Evolutionary conservation across 2,888 invertebrate species (phyloP).

Genomic region (Clistopyga incitator): DNA sequence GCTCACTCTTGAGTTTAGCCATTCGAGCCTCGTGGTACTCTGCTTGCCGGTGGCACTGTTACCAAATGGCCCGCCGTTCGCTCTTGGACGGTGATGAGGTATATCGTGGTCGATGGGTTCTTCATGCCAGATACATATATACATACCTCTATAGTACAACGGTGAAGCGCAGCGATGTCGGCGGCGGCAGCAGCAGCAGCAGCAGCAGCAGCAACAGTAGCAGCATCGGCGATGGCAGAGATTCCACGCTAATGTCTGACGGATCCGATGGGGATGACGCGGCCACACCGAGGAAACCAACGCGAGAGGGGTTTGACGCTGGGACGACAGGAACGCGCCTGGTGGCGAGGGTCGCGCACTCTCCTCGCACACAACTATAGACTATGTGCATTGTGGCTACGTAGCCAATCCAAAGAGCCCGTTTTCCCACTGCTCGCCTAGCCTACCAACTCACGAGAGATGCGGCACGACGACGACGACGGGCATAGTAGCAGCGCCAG

Average conservation of each 20-base stretch:
- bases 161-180: not conserved
- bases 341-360: not conserved
- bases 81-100: not conserved
- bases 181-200: not conserved
- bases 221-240: constrained; percentile 17
- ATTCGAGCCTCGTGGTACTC: constrained; percentile 19
- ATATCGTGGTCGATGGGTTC: constrained; percentile 11
- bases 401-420: constrained; percentile 53
- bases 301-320: not conserved
- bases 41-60: constrained; percentile 12
- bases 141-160: not conserved
- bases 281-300: not conserved
- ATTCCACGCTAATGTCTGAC: constrained; percentile 58
- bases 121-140: constrained; percentile 7
- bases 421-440: constrained; percentile 40
- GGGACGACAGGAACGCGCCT: constrained; percentile 3
- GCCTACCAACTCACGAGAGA: constrained; percentile 18
- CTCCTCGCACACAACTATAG: not conserved
- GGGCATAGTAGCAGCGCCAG: not conserved
- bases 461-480: not conserved
- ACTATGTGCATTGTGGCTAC: not conserved
- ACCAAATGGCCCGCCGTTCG: constrained; percentile 17
- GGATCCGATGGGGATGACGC: constrained; percentile 47
- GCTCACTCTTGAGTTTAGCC: constrained; percentile 20
- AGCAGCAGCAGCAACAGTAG: not conserved